phyloP scores from a whole-genome alignment of 2,113 vertebrate genomes.

The Plotosus lineatus region DNA sequence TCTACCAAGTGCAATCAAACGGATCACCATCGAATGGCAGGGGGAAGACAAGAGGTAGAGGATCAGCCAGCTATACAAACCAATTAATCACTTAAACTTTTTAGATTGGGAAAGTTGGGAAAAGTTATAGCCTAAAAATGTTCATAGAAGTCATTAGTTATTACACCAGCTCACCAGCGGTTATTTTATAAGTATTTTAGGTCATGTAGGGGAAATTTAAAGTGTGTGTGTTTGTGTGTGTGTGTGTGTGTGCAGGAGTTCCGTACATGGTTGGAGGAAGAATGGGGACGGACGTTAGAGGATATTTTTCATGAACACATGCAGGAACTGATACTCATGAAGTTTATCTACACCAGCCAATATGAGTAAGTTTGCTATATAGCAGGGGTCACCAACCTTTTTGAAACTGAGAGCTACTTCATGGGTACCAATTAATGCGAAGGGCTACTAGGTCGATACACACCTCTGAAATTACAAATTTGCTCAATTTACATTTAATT shows the following conservation, averaged over 20 bases:
- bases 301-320: slow-evolving; percentile 99
- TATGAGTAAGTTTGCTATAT: slow-evolving; percentile 83
- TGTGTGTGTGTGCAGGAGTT: slow-evolving; percentile 80
- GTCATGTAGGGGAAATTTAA: not conserved
- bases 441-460: too few relatives aligned
- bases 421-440: too few relatives aligned
- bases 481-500: too few relatives aligned
- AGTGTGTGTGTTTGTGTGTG: not conserved
- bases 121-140: not conserved
- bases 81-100: not conserved
- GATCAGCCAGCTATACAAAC: not conserved
- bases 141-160: not conserved
- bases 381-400: too few relatives aligned
- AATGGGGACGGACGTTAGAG: slow-evolving; percentile 95
- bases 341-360: slow-evolving; percentile 99
- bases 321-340: slow-evolving; percentile 99
- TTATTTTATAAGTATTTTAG: not conserved
- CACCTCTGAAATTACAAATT: too few relatives aligned
- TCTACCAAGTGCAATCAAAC: slow-evolving; percentile 98
- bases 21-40: slow-evolving; percentile 95
- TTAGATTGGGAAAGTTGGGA: not conserved
- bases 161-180: not conserved
- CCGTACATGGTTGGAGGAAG: slow-evolving; percentile 94
- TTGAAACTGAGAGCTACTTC: too few relatives aligned
- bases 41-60: slow-evolving; percentile 92